These are phyloP conservation scores for Simalia tracyae DNA, from an alignment of 2,797 vertebrate species.

Conservation along the genomic window DNA sequence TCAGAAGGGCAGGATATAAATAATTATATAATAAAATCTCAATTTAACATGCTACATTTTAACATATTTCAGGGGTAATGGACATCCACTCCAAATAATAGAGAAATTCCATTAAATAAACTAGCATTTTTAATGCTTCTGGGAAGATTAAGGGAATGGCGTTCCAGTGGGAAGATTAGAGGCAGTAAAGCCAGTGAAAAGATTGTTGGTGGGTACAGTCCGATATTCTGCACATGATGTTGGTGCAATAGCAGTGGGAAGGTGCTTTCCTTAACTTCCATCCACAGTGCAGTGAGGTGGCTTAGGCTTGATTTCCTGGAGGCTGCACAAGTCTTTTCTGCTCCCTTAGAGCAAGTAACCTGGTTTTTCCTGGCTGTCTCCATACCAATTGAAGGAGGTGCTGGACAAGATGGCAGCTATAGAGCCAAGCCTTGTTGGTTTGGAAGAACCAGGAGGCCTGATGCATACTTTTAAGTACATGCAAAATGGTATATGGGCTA, in stretches of 20 bases:
- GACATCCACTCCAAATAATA: not conserved
- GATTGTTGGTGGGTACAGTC: not conserved
- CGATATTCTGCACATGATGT: not conserved
- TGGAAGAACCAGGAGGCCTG: not conserved
- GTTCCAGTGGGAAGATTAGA: not conserved
- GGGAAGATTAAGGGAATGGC: not conserved
- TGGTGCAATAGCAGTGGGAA: not conserved
- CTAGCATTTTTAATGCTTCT: not conserved
- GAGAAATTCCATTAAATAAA: not conserved
- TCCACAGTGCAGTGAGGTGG: not conserved
- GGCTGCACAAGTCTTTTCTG: not conserved
- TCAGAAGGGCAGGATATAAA: not conserved
- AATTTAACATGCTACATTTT: not conserved
- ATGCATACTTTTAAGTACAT: not conserved
- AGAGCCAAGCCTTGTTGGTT: not conserved
- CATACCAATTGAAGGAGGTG: not conserved
- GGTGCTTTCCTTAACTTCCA: not conserved
- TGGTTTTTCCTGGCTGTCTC: not conserved
- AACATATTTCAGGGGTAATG: not conserved
- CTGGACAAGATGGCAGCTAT: not conserved
- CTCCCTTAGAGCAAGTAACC: not conserved
- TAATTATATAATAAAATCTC: not conserved
- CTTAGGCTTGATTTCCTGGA: not conserved
- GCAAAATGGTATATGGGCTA: not conserved
- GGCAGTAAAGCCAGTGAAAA: not conserved